Conservation (phyloP, 1,140 invertebrate species). For the Vanessa atalanta region DNA sequence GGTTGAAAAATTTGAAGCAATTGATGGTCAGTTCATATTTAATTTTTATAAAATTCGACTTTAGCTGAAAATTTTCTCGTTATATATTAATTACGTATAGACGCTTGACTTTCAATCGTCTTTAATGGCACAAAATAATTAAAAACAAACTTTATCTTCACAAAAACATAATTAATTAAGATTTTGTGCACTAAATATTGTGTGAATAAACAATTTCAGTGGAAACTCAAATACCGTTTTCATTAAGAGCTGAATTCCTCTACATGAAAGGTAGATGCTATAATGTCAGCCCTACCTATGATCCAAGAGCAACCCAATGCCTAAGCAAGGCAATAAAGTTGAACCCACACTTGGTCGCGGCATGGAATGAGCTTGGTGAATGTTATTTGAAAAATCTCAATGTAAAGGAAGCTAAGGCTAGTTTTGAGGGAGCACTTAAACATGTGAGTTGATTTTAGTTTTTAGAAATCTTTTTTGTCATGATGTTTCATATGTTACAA, state of each 20-base stretch:
- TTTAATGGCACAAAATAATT: no score
- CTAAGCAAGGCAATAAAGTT: constrained; percentile 92
- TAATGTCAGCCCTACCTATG: constrained; percentile 87
- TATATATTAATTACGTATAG: no score
- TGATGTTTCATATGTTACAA: no score
- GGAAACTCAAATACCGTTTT: constrained; percentile 80
- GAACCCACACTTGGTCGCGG: constrained; percentile 89
- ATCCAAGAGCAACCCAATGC: constrained; percentile 86
- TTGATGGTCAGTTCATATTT: constrained; percentile 82
- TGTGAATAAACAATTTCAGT: constrained; percentile 44
- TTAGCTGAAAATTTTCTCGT: neutral
- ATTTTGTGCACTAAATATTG: neutral
- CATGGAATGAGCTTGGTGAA: constrained; percentile 95
- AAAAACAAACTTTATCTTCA: no score
- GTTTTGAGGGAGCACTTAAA: constrained; percentile 90
- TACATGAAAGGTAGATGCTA: constrained; percentile 89
- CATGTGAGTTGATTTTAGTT: constrained; percentile 82
- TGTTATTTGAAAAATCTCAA: constrained; percentile 95
- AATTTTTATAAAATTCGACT: neutral
- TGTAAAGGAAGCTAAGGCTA: constrained; percentile 90
- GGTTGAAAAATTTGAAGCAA: constrained; percentile 84
- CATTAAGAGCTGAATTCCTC: constrained; percentile 83
- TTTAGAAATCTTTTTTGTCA: no score
- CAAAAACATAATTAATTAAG: no score
- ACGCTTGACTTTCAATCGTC: no score